These are phyloP conservation scores for Charadrius vociferus DNA, from an alignment of 2,113 vertebrate species.

Conservation along the genomic window DNA sequence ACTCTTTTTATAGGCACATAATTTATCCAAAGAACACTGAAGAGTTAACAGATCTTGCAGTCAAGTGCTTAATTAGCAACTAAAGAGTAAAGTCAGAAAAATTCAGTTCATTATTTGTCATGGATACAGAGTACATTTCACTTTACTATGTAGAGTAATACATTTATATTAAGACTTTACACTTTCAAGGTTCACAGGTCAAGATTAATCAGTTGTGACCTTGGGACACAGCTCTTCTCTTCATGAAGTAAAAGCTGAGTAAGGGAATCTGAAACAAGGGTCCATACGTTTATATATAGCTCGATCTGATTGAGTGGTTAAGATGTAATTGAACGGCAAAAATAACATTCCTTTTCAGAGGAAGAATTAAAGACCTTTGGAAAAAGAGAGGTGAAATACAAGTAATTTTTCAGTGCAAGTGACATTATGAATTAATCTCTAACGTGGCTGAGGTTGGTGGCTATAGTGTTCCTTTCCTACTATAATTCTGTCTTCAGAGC, in stretches of 20 bases:
- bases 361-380: slow-evolving; percentile 1
- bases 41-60: background rate
- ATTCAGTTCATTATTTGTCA: slow-evolving; percentile 44
- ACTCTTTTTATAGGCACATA: background rate
- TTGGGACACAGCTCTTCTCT: slow-evolving; percentile 24
- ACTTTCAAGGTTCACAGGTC: slow-evolving; percentile 27
- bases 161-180: slow-evolving; percentile 37
- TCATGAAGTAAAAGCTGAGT: slow-evolving; percentile 46
- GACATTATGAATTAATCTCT: background rate
- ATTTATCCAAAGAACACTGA: background rate
- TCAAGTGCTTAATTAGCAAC: slow-evolving; percentile 13
- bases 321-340: slow-evolving; percentile 28
- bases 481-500: background rate
- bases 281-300: background rate
- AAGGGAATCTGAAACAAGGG: slow-evolving; percentile 21
- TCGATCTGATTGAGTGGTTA: background rate
- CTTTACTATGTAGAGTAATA: background rate
- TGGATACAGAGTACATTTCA: slow-evolving; percentile 1
- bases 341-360: slow-evolving; percentile 28
- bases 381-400: background rate
- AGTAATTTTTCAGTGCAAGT: slow-evolving; percentile 20
- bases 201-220: slow-evolving; percentile 68
- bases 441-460: background rate
- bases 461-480: background rate
- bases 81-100: slow-evolving; percentile 12